Evolutionary conservation across 2,797 vertebrate genomes (phyloP).

Genomic region (Heliangelus exortis): DNA sequence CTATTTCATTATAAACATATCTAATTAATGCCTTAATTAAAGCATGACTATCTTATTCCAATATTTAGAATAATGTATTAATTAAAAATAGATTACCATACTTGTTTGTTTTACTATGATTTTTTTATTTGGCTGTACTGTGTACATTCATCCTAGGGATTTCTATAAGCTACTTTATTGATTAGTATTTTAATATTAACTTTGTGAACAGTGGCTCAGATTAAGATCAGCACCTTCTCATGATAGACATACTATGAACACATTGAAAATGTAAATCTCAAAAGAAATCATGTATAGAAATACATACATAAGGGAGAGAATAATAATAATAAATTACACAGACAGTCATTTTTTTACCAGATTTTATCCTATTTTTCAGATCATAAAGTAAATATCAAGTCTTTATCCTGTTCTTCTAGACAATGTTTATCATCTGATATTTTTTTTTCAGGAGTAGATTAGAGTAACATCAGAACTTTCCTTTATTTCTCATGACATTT

Average conservation of each 20-base stretch:
- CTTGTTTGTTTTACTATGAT: background rate
- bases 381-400: background rate
- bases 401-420: background rate
- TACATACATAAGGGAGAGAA: background rate
- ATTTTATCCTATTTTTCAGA: background rate
- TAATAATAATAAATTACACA: background rate
- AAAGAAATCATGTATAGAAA: background rate
- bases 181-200: background rate
- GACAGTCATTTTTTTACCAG: background rate
- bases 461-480: background rate
- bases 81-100: background rate
- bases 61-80: background rate
- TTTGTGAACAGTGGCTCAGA: background rate
- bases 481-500: background rate
- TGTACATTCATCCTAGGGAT: background rate
- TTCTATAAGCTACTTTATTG: background rate
- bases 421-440: background rate
- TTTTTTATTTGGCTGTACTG: background rate
- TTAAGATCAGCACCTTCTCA: background rate
- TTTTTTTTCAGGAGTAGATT: background rate
- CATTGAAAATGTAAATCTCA: background rate
- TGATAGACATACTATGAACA: background rate
- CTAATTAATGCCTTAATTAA: background rate
- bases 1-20: background rate
- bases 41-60: background rate